Evolutionary conservation across 23 tunicate genomes (phyloP), one percentile per base, ranked within the genome.

Genomic region (Corella eumyota): DNA sequence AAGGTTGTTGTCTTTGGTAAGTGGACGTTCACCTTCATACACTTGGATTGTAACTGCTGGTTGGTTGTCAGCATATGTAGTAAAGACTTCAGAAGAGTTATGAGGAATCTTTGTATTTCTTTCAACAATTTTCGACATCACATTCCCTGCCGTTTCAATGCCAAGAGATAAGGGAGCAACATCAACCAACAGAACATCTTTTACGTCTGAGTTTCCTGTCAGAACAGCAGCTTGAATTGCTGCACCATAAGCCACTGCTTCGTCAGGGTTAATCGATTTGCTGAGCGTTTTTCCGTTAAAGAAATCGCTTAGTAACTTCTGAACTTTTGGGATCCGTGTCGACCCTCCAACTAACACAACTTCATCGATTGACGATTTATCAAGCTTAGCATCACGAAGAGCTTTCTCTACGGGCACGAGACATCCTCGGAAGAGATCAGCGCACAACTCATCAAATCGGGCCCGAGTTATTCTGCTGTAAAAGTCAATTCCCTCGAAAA

Each of bases 231-330:
- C 93, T 60, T 92, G 98, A 0, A 92, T 81, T 17, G 98, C 98
- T 32, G 98, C 98, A 25, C 98, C 98, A 35, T 92, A 92, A 1
- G 98, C 98, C 25, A 92, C 98, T 29, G 98, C 86, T 48, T 92
- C 98, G 67, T 92, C 98, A 15, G 98, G 98, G 50, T 92, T 92
- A 67, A 90, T 81, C 22, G 92, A 83, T 65, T 80, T 80, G 71
- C 70, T 75, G 60, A 83, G 79, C 19, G 73, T 87, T 45, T 82
- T 92, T 53, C 82, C 98, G 66, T 80, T 90, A 70, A 92, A 92
- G 65, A 68, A 91, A 27, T 83, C 98, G 53, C 69, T 71, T 20
- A 92, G 72, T 32, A 92, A 55, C 58, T 92, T 85, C 52, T 82
- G 98, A 11, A 92, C 71, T 34, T 68, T 71, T 1, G 98, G 98